Evolutionary conservation across 2,797 vertebrate species (phyloP).

Genomic region (Hozukius guyotensis): DNA sequence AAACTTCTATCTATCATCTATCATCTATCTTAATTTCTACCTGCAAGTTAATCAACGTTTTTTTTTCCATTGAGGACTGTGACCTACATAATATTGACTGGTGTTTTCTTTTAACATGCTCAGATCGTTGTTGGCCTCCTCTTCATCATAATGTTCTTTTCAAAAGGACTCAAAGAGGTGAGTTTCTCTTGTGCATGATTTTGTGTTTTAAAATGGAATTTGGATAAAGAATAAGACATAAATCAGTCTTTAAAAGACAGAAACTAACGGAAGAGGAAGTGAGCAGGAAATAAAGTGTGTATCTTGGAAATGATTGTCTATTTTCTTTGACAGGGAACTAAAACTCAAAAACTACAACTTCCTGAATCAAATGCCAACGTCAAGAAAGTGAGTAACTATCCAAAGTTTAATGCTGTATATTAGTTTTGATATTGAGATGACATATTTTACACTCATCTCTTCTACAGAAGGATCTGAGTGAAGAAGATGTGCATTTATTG

Average conservation of each 20-base stretch:
- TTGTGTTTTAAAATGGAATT: background rate
- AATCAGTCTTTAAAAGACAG: background rate
- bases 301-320: background rate
- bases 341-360: constrained; percentile 39
- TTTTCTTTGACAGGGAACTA: constrained; percentile 54
- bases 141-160: constrained; percentile 73
- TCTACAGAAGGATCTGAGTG: constrained; percentile 75
- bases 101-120: background rate
- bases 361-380: constrained; percentile 49
- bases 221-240: background rate
- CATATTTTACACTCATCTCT: background rate
- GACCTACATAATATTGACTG: background rate
- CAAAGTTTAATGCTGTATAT: background rate
- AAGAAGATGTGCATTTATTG: constrained; percentile 77
- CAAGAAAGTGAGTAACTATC: constrained; percentile 68
- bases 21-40: background rate
- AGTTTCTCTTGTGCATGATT: constrained; percentile 21
- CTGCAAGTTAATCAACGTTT: background rate
- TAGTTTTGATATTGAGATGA: background rate
- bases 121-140: constrained; percentile 70
- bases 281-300: background rate
- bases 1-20: background rate
- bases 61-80: background rate
- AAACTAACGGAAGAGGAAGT: background rate
- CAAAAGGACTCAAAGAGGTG: constrained; percentile 72